These are phyloP conservation scores for Microtus oregoni DNA, from an alignment of 2,113 vertebrate genomes.

Conservation along the genomic window DNA sequence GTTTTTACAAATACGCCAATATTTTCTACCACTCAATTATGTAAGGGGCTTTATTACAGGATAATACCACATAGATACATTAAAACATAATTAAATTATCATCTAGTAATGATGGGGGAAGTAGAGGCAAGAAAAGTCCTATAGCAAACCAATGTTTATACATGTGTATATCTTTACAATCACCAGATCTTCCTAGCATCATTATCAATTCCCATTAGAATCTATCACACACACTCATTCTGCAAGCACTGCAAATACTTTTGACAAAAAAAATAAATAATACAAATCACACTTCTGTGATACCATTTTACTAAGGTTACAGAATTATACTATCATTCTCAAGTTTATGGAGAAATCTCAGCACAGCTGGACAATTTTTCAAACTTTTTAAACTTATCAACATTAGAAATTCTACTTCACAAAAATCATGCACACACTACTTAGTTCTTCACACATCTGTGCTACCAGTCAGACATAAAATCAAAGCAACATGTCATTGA, in stretches of 20 bases:
- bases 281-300: background rate
- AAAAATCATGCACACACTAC: background rate
- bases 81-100: slow-evolving; percentile 29
- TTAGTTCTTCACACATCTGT: slow-evolving; percentile 46
- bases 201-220: background rate
- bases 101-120: background rate
- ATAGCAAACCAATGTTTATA: background rate
- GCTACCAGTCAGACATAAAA: slow-evolving; percentile 13
- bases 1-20: slow-evolving; percentile 15
- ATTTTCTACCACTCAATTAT: slow-evolving; percentile 1
- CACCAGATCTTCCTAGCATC: background rate
- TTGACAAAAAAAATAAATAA: slow-evolving; percentile 9
- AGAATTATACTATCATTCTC: slow-evolving; percentile 3
- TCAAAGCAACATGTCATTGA: background rate
- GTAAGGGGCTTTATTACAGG: slow-evolving; percentile 7
- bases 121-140: background rate
- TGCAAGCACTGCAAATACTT: background rate
- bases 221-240: background rate
- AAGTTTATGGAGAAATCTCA: slow-evolving; percentile 40
- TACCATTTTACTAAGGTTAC: background rate
- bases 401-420: background rate
- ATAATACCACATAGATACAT: background rate
- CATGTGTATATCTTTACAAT: background rate
- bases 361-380: background rate
- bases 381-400: slow-evolving; percentile 32